Base-by-base conservation (phyloP, 2,888 invertebrate species). In the Cyrtodaria siliqua region DNA sequence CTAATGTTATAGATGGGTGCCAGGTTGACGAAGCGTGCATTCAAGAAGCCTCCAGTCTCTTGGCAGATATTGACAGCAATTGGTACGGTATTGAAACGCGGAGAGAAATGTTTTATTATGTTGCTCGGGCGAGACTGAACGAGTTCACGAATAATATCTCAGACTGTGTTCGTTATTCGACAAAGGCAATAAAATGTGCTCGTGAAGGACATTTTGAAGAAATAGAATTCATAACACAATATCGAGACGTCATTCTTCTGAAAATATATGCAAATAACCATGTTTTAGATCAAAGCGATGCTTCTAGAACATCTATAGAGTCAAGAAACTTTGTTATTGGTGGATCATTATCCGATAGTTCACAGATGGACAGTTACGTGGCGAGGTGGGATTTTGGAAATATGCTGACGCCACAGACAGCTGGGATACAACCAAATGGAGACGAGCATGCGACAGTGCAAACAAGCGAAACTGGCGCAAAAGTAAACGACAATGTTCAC, bases 81-180 rank as follows among this genome's bases (percentile, higher is more conserved):
- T 64, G 64, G 49, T 44, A 75, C 12, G 76, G 55, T 1, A 82
- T 84, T 23, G 82, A 82, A 62, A 61, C 64, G 16, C 56, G 84
- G 27, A 49, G 84, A 59, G 44, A 77, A 44, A 84, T 84, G 84
- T 77, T 84, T 56, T 82, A 79, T 33, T 75, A 27, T 40, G 73
- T 84, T 2, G 80, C 82, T 3, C 68, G 52, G 24, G 80, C 80
- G 23, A 64, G 82, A 33, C 38, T 77, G 14, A 16, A 33, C 38
- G 70, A 79, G 33, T 47, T 71, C 0, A 27, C 16, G 14, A 52
- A 53, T 9, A 16, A 61, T 2, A 14, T 64, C 18, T n/a, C 9
- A 2, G 33, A 53, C 0, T 69, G 79, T 12, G 9, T 44, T 18
- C 1, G 18, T 16, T 55, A 67, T 16, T 61, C 77, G 20, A 18